Evolutionary conservation across 2,113 vertebrate genomes (phyloP).

Genomic region (Ardeotis arabs): DNA sequence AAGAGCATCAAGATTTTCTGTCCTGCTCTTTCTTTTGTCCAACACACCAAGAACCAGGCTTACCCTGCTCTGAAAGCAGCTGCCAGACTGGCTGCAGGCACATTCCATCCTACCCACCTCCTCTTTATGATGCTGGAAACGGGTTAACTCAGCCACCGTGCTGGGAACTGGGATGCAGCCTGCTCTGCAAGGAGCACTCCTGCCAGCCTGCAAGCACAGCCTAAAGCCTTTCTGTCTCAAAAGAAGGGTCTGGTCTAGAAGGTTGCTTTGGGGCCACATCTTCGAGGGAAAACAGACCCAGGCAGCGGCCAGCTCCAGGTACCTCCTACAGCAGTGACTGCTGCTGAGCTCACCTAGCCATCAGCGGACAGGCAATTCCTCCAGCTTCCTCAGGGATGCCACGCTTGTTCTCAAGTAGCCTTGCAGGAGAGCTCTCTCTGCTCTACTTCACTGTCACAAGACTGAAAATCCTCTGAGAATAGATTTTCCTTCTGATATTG

Average conservation of each 20-base stretch:
- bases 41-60: not conserved
- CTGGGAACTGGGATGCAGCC: not conserved
- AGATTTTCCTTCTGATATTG: not conserved
- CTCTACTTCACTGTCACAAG: not conserved
- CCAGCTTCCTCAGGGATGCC: not conserved
- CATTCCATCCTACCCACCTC: not conserved
- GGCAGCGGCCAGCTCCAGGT: not conserved
- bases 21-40: not conserved
- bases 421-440: not conserved
- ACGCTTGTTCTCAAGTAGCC: not conserved
- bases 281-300: not conserved
- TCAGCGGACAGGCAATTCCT: not conserved
- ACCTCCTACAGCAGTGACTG: not conserved
- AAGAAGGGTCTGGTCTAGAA: not conserved
- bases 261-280: not conserved
- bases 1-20: not conserved
- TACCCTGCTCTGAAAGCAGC: not conserved
- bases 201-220: not conserved
- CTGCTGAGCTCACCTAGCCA: not conserved
- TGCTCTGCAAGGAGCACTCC: not conserved
- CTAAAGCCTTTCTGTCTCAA: not conserved
- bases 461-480: not conserved
- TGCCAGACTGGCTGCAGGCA: not conserved
- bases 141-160: not conserved
- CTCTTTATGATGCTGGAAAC: accelerated